phyloP scores from a whole-genome alignment of 2,113 vertebrate species.

The Plectropomus leopardus region DNA sequence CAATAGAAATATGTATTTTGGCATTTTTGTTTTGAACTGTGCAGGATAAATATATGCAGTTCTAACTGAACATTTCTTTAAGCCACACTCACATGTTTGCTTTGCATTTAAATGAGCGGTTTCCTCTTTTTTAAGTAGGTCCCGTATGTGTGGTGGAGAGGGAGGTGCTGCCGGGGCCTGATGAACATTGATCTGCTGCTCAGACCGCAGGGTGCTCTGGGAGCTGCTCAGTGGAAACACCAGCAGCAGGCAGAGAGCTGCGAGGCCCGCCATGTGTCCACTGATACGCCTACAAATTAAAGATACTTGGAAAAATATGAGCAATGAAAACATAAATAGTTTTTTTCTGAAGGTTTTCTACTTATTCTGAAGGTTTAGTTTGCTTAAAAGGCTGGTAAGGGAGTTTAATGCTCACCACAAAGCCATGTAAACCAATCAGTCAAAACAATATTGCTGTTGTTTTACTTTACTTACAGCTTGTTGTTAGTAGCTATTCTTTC shows the following conservation, averaged over 20 bases:
- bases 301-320: background rate
- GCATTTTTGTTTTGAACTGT: too few species aligned
- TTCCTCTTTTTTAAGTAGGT: constrained; percentile 56
- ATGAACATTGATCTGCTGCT: constrained; percentile 35
- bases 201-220: constrained; percentile 68
- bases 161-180: constrained; percentile 34
- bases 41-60: background rate
- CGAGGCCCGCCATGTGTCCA: constrained; percentile 54
- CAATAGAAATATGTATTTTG: too few species aligned
- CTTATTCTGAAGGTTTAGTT: constrained; percentile 10
- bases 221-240: constrained; percentile 69
- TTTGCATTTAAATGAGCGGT: constrained; percentile 50
- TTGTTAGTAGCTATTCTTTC: background rate
- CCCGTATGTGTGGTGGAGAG: constrained; percentile 37
- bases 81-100: constrained; percentile 63
- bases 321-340: background rate
- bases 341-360: background rate
- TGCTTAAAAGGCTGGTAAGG: background rate
- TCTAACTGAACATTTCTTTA: background rate
- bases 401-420: background rate
- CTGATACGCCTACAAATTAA: background rate
- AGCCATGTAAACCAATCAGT: background rate
- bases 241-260: constrained; percentile 67
- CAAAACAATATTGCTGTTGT: background rate
- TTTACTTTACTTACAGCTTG: background rate